These are phyloP conservation scores for Ichneumoninae sp. DNA, from an alignment of 2,888 invertebrate species.

Conservation along the genomic window DNA sequence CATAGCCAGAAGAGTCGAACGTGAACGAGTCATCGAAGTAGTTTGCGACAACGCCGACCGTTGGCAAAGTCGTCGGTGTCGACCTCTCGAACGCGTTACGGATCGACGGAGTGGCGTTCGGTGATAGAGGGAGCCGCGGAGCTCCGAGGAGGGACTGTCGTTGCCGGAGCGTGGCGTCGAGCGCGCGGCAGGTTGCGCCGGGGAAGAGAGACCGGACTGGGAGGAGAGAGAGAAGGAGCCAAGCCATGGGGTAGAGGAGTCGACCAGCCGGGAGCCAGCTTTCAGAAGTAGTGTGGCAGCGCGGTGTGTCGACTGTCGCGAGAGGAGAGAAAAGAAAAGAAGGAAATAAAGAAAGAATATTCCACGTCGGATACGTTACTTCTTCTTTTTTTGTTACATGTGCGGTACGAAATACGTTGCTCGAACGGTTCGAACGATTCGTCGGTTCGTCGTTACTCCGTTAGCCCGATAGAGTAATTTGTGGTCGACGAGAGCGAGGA, in stretches of 20 bases:
- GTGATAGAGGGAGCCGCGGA: conserved; percentile 37
- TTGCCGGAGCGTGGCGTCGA: conserved; percentile 24
- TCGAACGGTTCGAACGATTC: conserved; percentile 12
- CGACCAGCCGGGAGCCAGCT: conserved; percentile 67
- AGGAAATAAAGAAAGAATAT: conserved; percentile 39
- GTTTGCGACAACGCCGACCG: conserved; percentile 5
- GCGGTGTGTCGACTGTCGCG: conserved; percentile 64
- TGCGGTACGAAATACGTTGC: conserved; percentile 22
- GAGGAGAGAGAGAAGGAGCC: conserved; percentile 51
- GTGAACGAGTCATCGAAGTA: not conserved
- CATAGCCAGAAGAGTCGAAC: not conserved
- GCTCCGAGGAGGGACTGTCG: conserved; percentile 4
- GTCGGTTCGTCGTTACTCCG: conserved; percentile 7
- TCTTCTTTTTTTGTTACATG: conserved; percentile 33
- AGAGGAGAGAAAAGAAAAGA: conserved; percentile 37
- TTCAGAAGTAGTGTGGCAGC: conserved; percentile 71
- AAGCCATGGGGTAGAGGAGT: conserved; percentile 69
- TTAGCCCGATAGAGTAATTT: conserved; percentile 15
- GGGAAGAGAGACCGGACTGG: conserved; percentile 59
- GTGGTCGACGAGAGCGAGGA: conserved; percentile 1
- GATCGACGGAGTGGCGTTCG: not conserved
- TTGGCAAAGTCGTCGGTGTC: not conserved
- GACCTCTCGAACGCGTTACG: not conserved
- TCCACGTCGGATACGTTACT: conserved; percentile 53
- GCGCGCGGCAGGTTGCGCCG: conserved; percentile 40